Evolutionary conservation across 1,140 invertebrate species (phyloP), one percentile per base, ranked within the genome.

Genomic region (Aphelenchoides fujianensis): DNA sequence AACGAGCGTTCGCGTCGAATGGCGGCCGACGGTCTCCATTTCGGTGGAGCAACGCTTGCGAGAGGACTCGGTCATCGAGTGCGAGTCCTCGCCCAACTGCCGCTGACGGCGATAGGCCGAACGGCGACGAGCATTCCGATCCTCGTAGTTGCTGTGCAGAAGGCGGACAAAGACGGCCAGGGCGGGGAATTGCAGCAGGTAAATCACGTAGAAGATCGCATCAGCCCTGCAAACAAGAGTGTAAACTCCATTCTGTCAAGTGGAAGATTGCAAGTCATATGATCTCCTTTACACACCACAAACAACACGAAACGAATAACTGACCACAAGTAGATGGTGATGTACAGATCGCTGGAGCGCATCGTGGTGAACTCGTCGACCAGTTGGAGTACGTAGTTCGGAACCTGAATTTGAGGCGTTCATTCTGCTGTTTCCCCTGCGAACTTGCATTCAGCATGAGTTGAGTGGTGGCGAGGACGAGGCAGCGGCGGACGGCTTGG

Each of bases 141-240:
- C 55, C 2, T 55, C 1, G 36, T 72, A 73, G 54, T 73, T 73
- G 66, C 19, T 37, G 34, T 73, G 71, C 74, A 73, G 54, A 73
- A 71, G 36, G 9, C 59, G 71, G 19, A 74, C 72, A 53, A 70
- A 74, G 0, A 74, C 57, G 1, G 74, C 74, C n/a, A 74, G 19
- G 36, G 72, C 59, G 12, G 72, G 72, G 30, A 72, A 74, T 52
- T 74, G 72, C 9, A 66, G n/a, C 31, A 74, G 32, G 37, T 74
- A 74, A 1, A 74, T 31, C 2, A 76, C 16, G 37, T 74, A 74
- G 66, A 74, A 76, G 3, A 77, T n/a, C 19, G 72, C 72, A 37
- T 74, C 72, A 1, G 59, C 35, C 57, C 31, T 63, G 52, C 7
- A 63, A 64, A 16, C 32, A 64, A 68, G 66, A 16, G 30, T 48